Conservation (phyloP, 2,113 vertebrate genomes). For the Cyanistes caeruleus region DNA sequence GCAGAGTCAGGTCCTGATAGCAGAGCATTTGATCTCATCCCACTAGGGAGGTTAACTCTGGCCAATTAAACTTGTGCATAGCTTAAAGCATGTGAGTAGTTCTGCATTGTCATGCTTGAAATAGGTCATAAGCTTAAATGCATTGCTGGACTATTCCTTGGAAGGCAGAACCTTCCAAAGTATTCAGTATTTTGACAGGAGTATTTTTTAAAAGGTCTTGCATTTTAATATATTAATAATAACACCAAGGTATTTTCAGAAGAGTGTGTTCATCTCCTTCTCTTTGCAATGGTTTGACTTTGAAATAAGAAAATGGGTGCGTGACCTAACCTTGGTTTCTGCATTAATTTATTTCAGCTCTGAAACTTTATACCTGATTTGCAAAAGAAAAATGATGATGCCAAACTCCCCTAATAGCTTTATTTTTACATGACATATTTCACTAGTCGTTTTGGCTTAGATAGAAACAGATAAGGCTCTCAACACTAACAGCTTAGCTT, state of each 20-base stretch:
- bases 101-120: neutral
- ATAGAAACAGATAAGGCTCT: neutral
- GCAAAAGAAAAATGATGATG: neutral
- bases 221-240: neutral
- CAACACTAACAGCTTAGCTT: neutral
- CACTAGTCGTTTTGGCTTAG: neutral
- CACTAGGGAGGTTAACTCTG: neutral
- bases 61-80: neutral
- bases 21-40: neutral
- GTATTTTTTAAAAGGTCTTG: neutral
- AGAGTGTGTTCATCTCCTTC: neutral
- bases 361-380: neutral
- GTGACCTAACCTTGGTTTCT: neutral
- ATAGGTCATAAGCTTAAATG: neutral
- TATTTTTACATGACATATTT: neutral
- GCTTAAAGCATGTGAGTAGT: neutral
- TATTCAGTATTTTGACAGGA: neutral
- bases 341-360: constrained; percentile 8
- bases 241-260: neutral
- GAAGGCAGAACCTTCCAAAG: neutral
- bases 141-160: neutral
- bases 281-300: neutral
- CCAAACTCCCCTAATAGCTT: neutral
- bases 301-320: neutral
- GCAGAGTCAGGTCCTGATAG: neutral